Percentiles rank a stretch among this genome's conserved stretches.
Evolutionary conservation across 2,888 invertebrate species (phyloP).

Genomic region (Sarcophaga caerulescens): DNA sequence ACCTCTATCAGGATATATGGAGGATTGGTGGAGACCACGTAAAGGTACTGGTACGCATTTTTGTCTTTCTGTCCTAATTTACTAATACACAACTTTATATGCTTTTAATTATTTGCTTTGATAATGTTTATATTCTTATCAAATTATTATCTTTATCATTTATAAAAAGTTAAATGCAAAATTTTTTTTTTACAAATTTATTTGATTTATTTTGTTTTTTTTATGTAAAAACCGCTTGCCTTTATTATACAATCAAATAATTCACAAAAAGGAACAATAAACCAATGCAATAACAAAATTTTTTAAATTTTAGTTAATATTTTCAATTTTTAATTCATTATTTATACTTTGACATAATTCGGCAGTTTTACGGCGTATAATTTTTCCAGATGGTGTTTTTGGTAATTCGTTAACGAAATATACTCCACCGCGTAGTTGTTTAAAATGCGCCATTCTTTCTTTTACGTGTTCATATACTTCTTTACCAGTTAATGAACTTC

Average conservation of each 20-base stretch:
- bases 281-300: conserved; percentile 29
- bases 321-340: neutral
- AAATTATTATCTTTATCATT: conserved; percentile 11
- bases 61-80: conserved; percentile 58
- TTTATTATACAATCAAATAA: neutral
- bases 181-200: conserved; percentile 4
- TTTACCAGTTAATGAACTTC: conserved; percentile 53
- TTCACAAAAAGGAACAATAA: conserved; percentile 44
- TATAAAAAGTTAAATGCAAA: conserved; percentile 46
- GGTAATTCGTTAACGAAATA: conserved; percentile 69
- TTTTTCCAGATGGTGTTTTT: conserved; percentile 69
- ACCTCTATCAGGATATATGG: conserved; percentile 98
- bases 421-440: conserved; percentile 71
- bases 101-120: conserved; percentile 50
- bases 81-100: conserved; percentile 70
- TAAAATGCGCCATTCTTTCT: conserved; percentile 66
- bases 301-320: neutral
- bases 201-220: conserved; percentile 10
- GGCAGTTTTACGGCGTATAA: conserved; percentile 57
- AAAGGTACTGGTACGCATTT: conserved; percentile 88
- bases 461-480: conserved; percentile 70
- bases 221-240: conserved; percentile 51
- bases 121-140: conserved; percentile 17
- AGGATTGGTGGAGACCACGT: conserved; percentile 98
- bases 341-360: conserved; percentile 56